A percentile compares a stretch with the other conserved stretches of the same genome.
Conservation (phyloP, 1,140 invertebrate genomes). For the Drosophila kikkawai region DNA sequence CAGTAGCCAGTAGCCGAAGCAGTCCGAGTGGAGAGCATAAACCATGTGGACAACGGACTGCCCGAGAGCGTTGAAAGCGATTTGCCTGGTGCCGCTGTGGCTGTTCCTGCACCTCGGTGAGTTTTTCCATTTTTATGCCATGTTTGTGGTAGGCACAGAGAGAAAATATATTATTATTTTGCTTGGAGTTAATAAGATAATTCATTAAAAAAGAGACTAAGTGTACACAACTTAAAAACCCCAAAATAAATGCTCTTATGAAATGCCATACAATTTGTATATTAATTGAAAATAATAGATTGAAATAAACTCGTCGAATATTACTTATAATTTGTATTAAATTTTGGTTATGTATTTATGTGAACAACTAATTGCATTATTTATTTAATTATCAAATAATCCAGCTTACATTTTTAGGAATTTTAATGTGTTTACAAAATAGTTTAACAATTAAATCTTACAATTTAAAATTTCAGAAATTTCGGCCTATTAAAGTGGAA, state of each 20-base stretch:
- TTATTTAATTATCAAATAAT: neutral
- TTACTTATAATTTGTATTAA: too few species aligned
- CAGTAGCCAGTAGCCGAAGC: constrained; percentile 26
- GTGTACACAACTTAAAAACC: too few species aligned
- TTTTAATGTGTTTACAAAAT: neutral
- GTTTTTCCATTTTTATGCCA: constrained; percentile 11
- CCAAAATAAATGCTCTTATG: too few species aligned
- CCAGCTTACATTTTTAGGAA: neutral
- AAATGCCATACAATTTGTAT: too few species aligned
- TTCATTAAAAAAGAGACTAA: neutral
- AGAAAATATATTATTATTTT: neutral
- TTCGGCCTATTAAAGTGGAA: neutral
- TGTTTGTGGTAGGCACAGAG: neutral
- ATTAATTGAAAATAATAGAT: too few species aligned
- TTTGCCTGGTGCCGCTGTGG: constrained; percentile 69
- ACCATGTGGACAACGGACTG: constrained; percentile 55
- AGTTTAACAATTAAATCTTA: too few species aligned
- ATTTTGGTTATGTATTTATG: too few species aligned
- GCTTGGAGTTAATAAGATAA: neutral
- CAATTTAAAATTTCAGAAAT: neutral
- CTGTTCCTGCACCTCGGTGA: constrained; percentile 68
- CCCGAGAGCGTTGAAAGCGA: constrained; percentile 52
- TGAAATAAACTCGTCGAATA: too few species aligned
- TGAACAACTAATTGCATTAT: neutral
- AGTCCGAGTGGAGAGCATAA: constrained; percentile 53